These are phyloP conservation scores for Apamea crenata DNA, from an alignment of 2,888 invertebrate species.

Conservation along the genomic window DNA sequence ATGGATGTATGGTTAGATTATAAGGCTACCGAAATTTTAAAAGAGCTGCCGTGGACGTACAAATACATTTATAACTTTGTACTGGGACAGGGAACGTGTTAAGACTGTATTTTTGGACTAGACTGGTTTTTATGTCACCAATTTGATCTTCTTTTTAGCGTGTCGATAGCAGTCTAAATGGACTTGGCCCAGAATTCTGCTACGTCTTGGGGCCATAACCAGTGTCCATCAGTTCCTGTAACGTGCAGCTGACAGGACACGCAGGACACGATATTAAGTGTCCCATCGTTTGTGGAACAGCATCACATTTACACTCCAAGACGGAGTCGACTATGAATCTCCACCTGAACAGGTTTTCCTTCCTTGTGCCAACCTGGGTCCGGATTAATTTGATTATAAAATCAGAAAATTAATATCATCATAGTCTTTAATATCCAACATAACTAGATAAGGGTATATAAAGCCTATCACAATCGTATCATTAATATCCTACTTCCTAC, in stretches of 20 bases:
- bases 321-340: not conserved
- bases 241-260: not conserved
- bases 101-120: not conserved
- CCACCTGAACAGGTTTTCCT: too few relatives aligned
- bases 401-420: not conserved
- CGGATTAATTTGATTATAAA: not conserved
- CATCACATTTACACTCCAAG: not conserved
- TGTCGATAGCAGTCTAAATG: not conserved
- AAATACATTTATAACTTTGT: too few relatives aligned
- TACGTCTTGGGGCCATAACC: not conserved
- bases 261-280: not conserved
- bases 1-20: too few relatives aligned
- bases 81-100: too few relatives aligned
- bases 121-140: not conserved
- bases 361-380: too few relatives aligned
- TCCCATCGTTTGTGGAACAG: not conserved
- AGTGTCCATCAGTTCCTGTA: not conserved
- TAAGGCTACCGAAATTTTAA: too few relatives aligned
- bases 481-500: too few relatives aligned
- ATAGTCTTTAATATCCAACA: not conserved
- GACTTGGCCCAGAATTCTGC: not conserved
- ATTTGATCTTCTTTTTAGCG: not conserved
- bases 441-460: not conserved
- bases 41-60: too few relatives aligned
- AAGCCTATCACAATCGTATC: too few relatives aligned